Evolutionary conservation across 35 echinoderm and acorn worm genomes (phyloP).

Genomic region (Heliocidaris erythrogramma): DNA sequence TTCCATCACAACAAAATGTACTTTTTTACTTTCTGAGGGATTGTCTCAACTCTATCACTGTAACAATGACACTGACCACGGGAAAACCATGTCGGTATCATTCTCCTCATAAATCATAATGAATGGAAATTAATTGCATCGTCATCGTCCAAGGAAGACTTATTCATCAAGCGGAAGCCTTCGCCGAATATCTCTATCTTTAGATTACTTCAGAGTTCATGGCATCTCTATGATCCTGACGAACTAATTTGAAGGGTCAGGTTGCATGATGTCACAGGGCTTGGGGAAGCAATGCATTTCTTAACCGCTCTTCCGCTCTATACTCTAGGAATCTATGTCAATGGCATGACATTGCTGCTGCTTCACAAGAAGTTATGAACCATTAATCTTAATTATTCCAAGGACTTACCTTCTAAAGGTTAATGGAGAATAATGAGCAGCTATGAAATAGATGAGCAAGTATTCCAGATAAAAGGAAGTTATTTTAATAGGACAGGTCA

Average conservation of each 20-base stretch:
- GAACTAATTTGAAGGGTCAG: background rate
- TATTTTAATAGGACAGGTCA: no score
- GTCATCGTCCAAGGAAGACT: background rate
- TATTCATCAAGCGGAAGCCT: background rate
- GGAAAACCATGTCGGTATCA: no score
- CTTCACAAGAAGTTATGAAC: background rate
- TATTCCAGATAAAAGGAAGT: no score
- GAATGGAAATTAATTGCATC: no score
- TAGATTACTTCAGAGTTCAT: background rate
- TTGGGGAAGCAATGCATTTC: background rate
- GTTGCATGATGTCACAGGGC: background rate
- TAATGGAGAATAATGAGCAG: no score
- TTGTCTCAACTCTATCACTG: no score
- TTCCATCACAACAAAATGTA: no score
- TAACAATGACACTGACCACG: no score
- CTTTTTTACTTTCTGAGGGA: no score
- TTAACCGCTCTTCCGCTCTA: background rate
- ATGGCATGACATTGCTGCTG: background rate
- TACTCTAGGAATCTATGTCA: background rate
- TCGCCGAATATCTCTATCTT: background rate
- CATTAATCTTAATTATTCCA: background rate
- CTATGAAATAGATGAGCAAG: no score
- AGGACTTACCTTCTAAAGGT: background rate
- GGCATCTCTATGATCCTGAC: background rate
- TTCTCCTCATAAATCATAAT: no score